phyloP scores from a whole-genome alignment of 2,113 vertebrate genomes.

The Seriola dumerili region DNA sequence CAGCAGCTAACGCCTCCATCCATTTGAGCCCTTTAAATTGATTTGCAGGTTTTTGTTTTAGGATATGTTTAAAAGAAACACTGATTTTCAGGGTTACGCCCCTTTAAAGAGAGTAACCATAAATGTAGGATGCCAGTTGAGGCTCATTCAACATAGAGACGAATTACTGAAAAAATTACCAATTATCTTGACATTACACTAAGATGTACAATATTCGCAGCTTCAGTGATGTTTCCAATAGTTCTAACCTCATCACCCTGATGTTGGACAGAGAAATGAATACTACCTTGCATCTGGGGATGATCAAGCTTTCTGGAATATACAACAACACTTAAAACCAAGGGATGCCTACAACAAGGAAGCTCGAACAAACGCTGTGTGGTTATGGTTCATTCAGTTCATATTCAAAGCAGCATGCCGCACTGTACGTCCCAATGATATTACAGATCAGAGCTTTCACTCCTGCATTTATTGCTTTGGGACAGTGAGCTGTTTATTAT shows the following conservation, averaged over 20 bases:
- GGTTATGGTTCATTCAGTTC: slow-evolving; percentile 36
- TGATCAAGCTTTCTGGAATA: slow-evolving; percentile 3
- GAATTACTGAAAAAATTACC: too few relatives aligned
- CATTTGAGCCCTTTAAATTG: background rate
- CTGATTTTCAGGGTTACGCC: slow-evolving; percentile 4
- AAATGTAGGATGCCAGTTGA: background rate
- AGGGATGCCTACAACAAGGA: slow-evolving; percentile 10
- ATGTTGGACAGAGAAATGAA: slow-evolving; percentile 8
- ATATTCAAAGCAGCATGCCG: slow-evolving; percentile 47
- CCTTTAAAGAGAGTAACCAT: slow-evolving; percentile 2
- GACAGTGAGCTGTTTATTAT: slow-evolving; percentile 60
- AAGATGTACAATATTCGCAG: background rate
- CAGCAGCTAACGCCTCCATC: slow-evolving; percentile 13
- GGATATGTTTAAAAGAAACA: background rate
- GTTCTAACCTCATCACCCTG: background rate
- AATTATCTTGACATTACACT: too few relatives aligned
- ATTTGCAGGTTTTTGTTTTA: slow-evolving; percentile 24
- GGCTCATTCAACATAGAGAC: too few relatives aligned
- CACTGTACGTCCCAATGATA: slow-evolving; percentile 37
- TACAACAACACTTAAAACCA: slow-evolving; percentile 8
- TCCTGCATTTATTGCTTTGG: slow-evolving; percentile 62
- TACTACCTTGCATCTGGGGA: background rate
- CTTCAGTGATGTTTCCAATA: slow-evolving; percentile 10
- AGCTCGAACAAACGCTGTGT: slow-evolving; percentile 21
- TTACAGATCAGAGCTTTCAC: slow-evolving; percentile 50